Evolutionary conservation across 2,113 vertebrate genomes (phyloP).

Genomic region (Leucosticte australis): DNA sequence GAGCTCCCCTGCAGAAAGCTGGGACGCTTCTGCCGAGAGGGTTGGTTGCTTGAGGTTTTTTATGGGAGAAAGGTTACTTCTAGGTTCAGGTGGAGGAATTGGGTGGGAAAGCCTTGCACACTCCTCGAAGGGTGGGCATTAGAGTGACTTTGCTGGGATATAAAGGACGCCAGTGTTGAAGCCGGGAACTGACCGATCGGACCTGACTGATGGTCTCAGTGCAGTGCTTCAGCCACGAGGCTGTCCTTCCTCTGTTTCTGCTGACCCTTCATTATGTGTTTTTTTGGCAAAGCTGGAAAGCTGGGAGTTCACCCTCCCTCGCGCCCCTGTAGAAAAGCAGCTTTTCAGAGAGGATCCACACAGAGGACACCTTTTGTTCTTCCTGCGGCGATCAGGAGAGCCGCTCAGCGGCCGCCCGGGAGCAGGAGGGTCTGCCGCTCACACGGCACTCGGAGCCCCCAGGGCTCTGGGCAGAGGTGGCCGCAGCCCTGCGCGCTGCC

Average conservation of each 20-base stretch:
- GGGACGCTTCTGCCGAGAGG: background rate
- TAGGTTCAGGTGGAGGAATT: background rate
- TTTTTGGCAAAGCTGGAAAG: background rate
- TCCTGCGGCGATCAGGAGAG: background rate
- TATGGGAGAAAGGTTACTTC: background rate
- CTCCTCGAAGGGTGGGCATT: background rate
- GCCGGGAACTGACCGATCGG: background rate
- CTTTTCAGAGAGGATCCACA: background rate
- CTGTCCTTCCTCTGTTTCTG: background rate
- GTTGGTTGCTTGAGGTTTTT: too few species aligned
- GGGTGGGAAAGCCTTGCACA: background rate
- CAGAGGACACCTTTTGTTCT: background rate
- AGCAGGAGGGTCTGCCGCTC: background rate
- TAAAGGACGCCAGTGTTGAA: background rate
- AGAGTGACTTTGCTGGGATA: background rate
- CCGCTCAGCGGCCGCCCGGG: background rate
- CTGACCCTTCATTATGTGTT: background rate
- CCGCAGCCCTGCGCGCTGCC: accelerated
- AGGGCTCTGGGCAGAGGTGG: accelerated
- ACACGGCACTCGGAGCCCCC: accelerated
- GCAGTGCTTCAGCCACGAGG: background rate
- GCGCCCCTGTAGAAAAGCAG: background rate
- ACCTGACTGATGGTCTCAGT: background rate
- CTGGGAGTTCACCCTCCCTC: background rate
- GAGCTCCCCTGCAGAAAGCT: background rate